phyloP scores from a whole-genome alignment of 2,113 vertebrate species.

The Colaptes auratus region DNA sequence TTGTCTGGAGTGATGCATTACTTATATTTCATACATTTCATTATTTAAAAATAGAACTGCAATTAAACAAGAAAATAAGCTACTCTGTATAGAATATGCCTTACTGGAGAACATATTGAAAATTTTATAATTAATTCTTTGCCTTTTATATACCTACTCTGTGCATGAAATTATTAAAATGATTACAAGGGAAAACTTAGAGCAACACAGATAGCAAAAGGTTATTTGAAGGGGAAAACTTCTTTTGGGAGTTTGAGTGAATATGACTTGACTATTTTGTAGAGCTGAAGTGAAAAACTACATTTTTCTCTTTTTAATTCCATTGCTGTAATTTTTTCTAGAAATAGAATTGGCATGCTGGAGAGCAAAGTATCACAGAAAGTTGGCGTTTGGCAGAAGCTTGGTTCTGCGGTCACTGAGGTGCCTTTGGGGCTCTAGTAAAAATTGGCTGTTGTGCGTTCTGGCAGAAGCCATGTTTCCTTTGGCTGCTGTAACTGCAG shows the following conservation, averaged over 20 bases:
- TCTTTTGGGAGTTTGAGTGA: background rate
- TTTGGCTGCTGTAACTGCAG: background rate
- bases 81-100: background rate
- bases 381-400: background rate
- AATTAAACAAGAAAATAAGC: constrained; percentile 28
- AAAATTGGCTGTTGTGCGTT: background rate
- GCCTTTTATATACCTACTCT: background rate
- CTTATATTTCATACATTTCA: constrained; percentile 7
- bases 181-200: background rate
- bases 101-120: background rate
- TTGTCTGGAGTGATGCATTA: background rate
- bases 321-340: background rate
- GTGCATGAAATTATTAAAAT: background rate
- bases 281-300: background rate
- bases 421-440: background rate
- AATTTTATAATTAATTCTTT: background rate
- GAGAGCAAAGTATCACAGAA: background rate
- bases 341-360: background rate
- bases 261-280: background rate
- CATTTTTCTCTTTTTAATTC: background rate
- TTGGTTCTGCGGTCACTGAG: background rate
- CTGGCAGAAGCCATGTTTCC: background rate
- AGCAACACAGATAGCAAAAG: background rate
- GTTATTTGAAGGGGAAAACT: background rate
- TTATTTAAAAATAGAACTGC: constrained; percentile 52